Percentiles rank a stretch among this genome's conserved stretches.
These are phyloP conservation scores for Drosophila suboccidentalis DNA, from an alignment of 2,888 invertebrate species.

Conservation along the genomic window DNA sequence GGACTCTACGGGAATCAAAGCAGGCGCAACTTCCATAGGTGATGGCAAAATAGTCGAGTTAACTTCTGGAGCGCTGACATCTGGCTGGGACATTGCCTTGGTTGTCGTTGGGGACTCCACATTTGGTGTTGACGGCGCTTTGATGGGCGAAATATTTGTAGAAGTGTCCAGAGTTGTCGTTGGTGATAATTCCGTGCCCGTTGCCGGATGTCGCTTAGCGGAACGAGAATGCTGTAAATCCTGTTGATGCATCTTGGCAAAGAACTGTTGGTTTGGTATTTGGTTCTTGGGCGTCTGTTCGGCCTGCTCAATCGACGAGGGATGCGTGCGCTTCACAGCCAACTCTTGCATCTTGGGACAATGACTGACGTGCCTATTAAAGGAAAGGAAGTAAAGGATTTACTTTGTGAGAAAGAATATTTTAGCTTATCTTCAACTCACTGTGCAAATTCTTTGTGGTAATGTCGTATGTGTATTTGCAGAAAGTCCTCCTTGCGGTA, in stretches of 20 bases:
- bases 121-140: slow-evolving; percentile 23
- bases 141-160: slow-evolving; percentile 44
- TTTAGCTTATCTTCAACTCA: slow-evolving; percentile 64
- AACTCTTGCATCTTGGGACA: slow-evolving; percentile 95
- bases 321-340: slow-evolving; percentile 90
- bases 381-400: neutral
- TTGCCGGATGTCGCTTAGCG: slow-evolving; percentile 50
- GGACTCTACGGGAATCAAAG: neutral
- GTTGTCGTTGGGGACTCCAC: slow-evolving; percentile 8
- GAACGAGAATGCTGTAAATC: slow-evolving; percentile 82
- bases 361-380: slow-evolving; percentile 87
- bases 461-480: slow-evolving; percentile 97
- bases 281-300: slow-evolving; percentile 85
- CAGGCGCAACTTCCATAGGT: neutral
- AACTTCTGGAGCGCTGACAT: slow-evolving; percentile 5
- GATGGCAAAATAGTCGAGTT: slow-evolving; percentile 14
- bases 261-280: slow-evolving; percentile 85
- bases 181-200: slow-evolving; percentile 26
- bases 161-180: slow-evolving; percentile 36
- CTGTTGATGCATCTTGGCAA: slow-evolving; percentile 85
- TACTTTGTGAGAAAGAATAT: neutral
- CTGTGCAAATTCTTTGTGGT: slow-evolving; percentile 93
- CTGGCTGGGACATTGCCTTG: slow-evolving; percentile 1
- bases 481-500: slow-evolving; percentile 96
- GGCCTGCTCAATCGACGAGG: slow-evolving; percentile 88